Percentiles rank a stretch among this genome's conserved stretches.
Conservation (phyloP, 2,113 vertebrate species). For the Elephas maximus region DNA sequence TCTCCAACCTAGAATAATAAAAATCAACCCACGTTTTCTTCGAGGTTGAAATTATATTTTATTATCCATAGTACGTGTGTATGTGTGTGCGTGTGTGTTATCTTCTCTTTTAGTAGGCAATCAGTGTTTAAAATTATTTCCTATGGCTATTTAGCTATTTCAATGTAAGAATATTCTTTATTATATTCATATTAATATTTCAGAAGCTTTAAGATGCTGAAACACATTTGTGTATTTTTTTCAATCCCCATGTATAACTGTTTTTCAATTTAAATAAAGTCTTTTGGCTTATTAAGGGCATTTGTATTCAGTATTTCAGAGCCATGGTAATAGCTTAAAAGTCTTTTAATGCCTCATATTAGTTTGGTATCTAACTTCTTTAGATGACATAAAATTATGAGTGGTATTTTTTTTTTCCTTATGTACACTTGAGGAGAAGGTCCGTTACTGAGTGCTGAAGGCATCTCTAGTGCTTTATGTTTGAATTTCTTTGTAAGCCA, state of each 20-base stretch:
- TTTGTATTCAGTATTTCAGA: neutral
- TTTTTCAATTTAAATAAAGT: slow-evolving; percentile 20
- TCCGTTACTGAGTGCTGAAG: neutral
- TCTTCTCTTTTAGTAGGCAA: neutral
- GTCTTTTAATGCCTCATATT: neutral
- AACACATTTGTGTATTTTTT: neutral
- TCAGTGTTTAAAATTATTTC: slow-evolving; percentile 1
- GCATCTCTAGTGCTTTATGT: neutral
- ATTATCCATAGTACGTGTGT: neutral
- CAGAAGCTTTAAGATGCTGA: neutral
- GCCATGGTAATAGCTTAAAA: neutral
- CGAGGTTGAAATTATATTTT: slow-evolving; percentile 14
- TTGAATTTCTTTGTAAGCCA: slow-evolving; percentile 15
- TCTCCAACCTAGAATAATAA: neutral
- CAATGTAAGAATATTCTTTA: neutral
- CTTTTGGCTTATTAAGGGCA: neutral
- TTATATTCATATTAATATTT: slow-evolving; percentile 47
- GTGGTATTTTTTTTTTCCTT: neutral
- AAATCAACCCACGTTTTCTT: neutral
- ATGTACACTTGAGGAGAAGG: neutral
- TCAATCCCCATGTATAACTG: neutral
- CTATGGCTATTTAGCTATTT: neutral
- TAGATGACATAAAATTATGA: neutral
- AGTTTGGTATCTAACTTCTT: neutral
- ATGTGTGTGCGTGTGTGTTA: neutral